Conservation (phyloP, 2,888 invertebrate species). For the Coremacera marginata region DNA sequence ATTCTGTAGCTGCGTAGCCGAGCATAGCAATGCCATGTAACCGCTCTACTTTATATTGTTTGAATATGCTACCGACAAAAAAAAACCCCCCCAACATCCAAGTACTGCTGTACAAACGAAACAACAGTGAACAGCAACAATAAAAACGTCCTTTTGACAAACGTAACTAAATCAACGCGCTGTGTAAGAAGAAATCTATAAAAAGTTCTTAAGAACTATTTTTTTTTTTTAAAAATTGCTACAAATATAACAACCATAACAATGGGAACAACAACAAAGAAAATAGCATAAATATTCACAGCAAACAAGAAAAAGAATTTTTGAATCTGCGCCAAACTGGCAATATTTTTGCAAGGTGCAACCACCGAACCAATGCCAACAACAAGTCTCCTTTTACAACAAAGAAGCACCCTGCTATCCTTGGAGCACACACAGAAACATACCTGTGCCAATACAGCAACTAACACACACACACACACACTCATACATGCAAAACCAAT, state of each 20-base stretch:
- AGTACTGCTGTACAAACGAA: too few species aligned
- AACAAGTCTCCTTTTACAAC: neutral
- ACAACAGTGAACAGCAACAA: too few species aligned
- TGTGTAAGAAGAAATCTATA: neutral
- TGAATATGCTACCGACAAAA: neutral
- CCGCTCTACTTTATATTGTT: slow-evolving; percentile 1
- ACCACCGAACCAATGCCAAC: slow-evolving; percentile 34
- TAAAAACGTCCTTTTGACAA: too few species aligned
- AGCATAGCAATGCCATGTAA: slow-evolving; percentile 22
- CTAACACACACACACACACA: neutral
- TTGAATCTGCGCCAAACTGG: slow-evolving; percentile 8
- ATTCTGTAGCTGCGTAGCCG: neutral
- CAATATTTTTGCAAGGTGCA: neutral
- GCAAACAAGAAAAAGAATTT: neutral
- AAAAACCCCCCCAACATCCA: slow-evolving; percentile 9
- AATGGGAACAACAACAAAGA: slow-evolving; percentile 22
- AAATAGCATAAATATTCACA: slow-evolving; percentile 17
- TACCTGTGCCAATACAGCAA: neutral
- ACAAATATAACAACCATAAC: slow-evolving; percentile 38
- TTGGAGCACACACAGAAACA: neutral
- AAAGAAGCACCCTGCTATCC: neutral
- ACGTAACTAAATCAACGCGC: too few species aligned
- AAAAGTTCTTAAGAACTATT: neutral
- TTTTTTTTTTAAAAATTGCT: slow-evolving; percentile 34
- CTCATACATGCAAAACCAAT: slow-evolving; percentile 10